These are phyloP conservation scores for Parambassis ranga DNA, from an alignment of 2,797 vertebrate genomes.

Conservation along the genomic window DNA sequence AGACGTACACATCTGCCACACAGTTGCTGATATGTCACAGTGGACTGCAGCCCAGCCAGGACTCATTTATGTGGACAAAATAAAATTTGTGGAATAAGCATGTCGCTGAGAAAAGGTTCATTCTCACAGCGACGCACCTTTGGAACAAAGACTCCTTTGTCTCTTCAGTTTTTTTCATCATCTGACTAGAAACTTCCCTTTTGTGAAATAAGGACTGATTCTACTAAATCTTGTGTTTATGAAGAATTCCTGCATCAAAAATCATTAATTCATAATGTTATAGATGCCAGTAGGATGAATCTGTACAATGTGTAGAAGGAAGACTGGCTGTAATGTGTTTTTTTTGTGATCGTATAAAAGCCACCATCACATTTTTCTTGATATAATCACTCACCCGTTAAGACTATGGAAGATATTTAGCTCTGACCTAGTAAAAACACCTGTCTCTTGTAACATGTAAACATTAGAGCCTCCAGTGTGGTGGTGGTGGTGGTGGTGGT, in stretches of 20 bases:
- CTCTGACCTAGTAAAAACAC: too few relatives aligned
- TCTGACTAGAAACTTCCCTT: conserved; percentile 21
- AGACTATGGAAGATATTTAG: not conserved
- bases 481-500: too few relatives aligned
- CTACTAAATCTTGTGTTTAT: not conserved
- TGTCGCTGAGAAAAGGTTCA: not conserved
- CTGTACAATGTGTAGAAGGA: not conserved
- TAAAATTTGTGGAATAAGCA: not conserved
- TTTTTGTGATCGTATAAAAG: too few relatives aligned
- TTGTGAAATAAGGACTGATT: conserved; percentile 10
- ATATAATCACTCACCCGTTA: not conserved
- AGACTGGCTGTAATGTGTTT: conserved; percentile 4
- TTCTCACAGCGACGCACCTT: not conserved
- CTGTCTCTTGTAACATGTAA: too few relatives aligned
- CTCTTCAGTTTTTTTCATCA: not conserved
- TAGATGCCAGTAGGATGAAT: not conserved
- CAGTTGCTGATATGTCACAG: not conserved
- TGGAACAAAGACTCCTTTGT: not conserved
- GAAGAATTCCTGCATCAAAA: not conserved
- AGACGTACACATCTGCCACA: conserved; percentile 25
- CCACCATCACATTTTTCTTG: too few relatives aligned
- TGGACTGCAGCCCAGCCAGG: conserved; percentile 5
- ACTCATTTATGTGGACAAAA: conserved; percentile 10
- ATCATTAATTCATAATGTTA: not conserved
- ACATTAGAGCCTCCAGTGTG: conserved; percentile 20